Base-by-base conservation (phyloP, 64 coral and sea anemone species). In the Montipora foliosa region DNA sequence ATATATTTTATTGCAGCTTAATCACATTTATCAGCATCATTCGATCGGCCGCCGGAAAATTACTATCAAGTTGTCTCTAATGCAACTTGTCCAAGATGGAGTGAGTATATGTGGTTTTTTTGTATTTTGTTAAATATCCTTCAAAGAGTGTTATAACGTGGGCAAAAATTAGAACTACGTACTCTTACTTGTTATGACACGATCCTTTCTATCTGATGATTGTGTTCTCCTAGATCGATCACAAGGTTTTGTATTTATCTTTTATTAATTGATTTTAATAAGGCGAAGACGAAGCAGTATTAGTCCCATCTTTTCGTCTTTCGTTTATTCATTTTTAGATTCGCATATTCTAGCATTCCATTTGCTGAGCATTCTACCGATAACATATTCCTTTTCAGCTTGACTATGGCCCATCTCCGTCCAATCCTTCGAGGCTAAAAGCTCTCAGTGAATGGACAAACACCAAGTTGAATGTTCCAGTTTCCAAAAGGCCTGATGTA, bases 1-100 rank as follows among this genome's bases (percentile, higher is more conserved):
- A 5, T 71, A 71, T 71, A 7, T 21, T 21, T 71, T 71, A 24
- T 21, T 71, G 21, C 68, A 71, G 68, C 68, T 71, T 5, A 71
- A 71, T 71, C 68, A 71, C 68, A 50, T 86, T 49, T 86, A 71
- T 50, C 82, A 86, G 3, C 24, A 86, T 86, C 44, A 68, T 22
- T 49, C 62, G 16, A 71, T 71, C n/a, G 82, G 82, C 19, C 4
- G 5, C 7, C 49, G 47, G 3, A 86, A 49, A 72, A 86, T 86
- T 46, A 71, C 82, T 44, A 72, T 86, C 66, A 69, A 47, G 46
- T 44, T 86, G 6, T 15, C 46, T 16, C 17, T 47, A 11, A 21
- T 86, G 47, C 7, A 86, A 51, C 82, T 86, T 10, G 62, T 86
- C 15, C 6, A 86, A 11, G 61, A 86, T 13, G 82, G 64, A 22